phyloP scores from a whole-genome alignment of 2,888 invertebrate genomes.

The Omphaloscelis lunosa region DNA sequence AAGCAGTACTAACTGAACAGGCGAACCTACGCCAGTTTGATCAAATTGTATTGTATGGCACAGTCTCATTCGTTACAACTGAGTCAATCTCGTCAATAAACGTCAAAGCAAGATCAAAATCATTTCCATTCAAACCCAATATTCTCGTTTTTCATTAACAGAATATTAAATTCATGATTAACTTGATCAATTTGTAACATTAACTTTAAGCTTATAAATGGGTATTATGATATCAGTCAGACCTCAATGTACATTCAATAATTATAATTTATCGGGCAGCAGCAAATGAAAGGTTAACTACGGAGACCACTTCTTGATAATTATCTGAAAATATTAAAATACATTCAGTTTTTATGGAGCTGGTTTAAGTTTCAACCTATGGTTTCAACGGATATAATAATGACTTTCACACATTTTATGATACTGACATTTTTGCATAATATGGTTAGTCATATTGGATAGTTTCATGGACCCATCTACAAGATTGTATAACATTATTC shows the following conservation, averaged over 20 bases:
- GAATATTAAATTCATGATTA: background rate
- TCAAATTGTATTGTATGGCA: background rate
- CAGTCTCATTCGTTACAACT: background rate
- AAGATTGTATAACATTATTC: background rate
- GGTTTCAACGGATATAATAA: background rate
- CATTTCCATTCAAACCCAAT: background rate
- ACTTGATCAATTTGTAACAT: background rate
- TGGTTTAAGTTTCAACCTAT: background rate
- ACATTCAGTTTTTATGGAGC: background rate
- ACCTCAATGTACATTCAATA: background rate
- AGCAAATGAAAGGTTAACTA: background rate
- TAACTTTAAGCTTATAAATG: background rate
- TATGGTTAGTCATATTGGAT: background rate
- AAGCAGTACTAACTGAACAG: background rate
- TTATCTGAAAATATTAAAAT: slow-evolving; percentile 9
- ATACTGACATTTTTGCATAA: background rate
- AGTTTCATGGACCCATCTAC: background rate
- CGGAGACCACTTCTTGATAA: background rate
- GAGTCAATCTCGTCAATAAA: background rate
- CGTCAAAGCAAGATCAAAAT: background rate
- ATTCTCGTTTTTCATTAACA: background rate
- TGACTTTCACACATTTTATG: background rate
- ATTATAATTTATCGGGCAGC: background rate
- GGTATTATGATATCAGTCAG: background rate
- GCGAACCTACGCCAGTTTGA: background rate